phyloP scores from a whole-genome alignment of 2,113 vertebrate species.

The Dasyurus viverrinus region DNA sequence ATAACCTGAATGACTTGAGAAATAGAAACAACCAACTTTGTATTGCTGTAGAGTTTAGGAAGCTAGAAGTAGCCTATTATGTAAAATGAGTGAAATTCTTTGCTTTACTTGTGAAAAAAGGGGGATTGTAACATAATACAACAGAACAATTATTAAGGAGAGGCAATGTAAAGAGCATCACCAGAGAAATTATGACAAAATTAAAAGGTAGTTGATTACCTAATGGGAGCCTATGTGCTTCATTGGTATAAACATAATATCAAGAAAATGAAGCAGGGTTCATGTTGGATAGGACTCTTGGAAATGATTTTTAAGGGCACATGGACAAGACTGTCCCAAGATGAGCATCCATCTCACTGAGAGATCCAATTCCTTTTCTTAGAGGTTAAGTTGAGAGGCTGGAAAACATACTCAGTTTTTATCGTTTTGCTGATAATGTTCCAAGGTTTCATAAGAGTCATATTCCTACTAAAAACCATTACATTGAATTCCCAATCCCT shows the following conservation, averaged over 20 bases:
- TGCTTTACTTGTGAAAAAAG: neutral
- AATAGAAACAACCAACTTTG: neutral
- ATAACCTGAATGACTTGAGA: neutral
- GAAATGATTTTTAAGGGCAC: neutral
- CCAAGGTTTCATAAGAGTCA: neutral
- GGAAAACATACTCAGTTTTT: constrained; percentile 40
- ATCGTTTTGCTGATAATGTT: constrained; percentile 43
- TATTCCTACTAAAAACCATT: too few species aligned
- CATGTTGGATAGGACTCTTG: neutral
- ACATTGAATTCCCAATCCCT: too few species aligned
- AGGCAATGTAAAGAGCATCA: neutral
- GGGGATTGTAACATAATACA: neutral
- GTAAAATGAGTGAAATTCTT: neutral
- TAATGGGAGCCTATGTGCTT: neutral
- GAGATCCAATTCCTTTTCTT: neutral
- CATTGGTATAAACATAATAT: neutral
- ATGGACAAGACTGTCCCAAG: neutral
- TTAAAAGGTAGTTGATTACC: neutral
- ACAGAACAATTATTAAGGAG: neutral
- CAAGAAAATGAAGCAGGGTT: neutral
- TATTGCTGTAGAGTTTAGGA: neutral
- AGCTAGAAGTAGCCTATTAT: neutral
- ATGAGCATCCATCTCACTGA: neutral
- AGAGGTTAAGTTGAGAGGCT: neutral
- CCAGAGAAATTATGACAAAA: neutral